A percentile compares a stretch with the other conserved stretches of the same genome.
phyloP scores from a whole-genome alignment of 2,888 invertebrate species.

The Acleris literana region DNA sequence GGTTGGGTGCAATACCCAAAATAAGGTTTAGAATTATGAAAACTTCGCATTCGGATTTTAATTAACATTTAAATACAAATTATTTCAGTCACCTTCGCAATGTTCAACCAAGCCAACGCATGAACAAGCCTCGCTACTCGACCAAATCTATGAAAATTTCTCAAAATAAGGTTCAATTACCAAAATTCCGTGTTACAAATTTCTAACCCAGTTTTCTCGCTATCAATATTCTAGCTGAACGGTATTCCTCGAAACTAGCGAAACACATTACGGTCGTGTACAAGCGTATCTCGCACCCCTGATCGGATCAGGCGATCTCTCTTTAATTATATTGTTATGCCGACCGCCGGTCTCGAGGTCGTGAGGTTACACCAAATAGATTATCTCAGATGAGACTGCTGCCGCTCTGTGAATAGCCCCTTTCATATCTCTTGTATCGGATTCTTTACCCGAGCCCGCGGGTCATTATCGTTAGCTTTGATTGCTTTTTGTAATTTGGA shows the following conservation, averaged over 20 bases:
- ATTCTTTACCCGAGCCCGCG: slow-evolving; percentile 61
- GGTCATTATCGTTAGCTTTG: slow-evolving; percentile 74
- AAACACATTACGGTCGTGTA: neutral
- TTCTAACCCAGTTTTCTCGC: neutral
- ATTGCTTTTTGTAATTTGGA: slow-evolving; percentile 74
- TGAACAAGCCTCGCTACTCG: too few species aligned
- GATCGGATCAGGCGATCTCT: slow-evolving; percentile 65
- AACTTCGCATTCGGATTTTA: too few species aligned
- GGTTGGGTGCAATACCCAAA: too few species aligned
- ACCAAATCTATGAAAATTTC: too few species aligned
- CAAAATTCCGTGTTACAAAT: too few species aligned
- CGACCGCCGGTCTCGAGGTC: slow-evolving; percentile 70
- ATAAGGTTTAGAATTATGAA: too few species aligned
- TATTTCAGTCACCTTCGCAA: too few species aligned
- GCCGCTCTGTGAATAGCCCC: slow-evolving; percentile 67
- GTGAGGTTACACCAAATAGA: slow-evolving; percentile 82
- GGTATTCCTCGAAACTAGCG: slow-evolving; percentile 5
- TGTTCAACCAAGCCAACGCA: too few species aligned
- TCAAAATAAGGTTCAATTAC: too few species aligned
- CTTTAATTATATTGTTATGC: slow-evolving; percentile 83
- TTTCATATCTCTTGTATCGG: slow-evolving; percentile 69
- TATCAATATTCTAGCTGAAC: neutral
- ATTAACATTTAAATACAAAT: too few species aligned
- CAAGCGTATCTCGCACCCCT: slow-evolving; percentile 35
- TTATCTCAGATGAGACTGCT: slow-evolving; percentile 76